Conservation (phyloP, 2,797 vertebrate genomes). For the Okamejei kenojei region DNA sequence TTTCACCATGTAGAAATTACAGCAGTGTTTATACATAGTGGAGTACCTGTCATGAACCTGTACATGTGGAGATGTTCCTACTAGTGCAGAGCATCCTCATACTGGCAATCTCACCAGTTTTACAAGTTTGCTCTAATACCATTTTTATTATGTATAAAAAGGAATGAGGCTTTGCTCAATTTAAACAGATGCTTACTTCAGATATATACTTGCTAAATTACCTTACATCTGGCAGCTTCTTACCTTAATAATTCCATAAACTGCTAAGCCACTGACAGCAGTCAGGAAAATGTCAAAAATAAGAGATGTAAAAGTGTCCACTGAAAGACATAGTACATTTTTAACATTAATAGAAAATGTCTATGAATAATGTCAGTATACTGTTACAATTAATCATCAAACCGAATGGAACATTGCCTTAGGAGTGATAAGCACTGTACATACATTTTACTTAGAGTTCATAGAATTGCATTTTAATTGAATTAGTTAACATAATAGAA, state of each 20-base stretch:
- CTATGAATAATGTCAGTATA: neutral
- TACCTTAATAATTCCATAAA: slow-evolving; percentile 36
- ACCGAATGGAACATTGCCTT: neutral
- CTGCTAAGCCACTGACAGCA: neutral
- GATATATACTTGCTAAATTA: neutral
- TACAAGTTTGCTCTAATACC: neutral
- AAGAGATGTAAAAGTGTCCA: neutral
- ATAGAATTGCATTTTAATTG: neutral
- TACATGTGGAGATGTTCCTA: too few species aligned
- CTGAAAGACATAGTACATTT: slow-evolving; percentile 24
- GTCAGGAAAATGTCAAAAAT: neutral
- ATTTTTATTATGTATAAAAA: neutral
- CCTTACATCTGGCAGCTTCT: neutral
- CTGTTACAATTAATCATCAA: neutral
- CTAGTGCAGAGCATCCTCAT: neutral
- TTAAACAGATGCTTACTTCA: neutral
- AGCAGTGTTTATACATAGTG: too few species aligned
- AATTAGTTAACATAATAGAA: neutral
- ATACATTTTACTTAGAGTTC: neutral
- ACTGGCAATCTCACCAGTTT: neutral
- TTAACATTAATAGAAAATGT: neutral
- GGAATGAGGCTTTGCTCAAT: neutral
- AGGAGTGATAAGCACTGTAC: neutral
- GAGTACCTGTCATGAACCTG: too few species aligned
- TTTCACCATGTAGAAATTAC: too few species aligned